These are phyloP conservation scores for Rhagoletis pomonella DNA, from an alignment of 1,140 invertebrate species.

Conservation along the genomic window DNA sequence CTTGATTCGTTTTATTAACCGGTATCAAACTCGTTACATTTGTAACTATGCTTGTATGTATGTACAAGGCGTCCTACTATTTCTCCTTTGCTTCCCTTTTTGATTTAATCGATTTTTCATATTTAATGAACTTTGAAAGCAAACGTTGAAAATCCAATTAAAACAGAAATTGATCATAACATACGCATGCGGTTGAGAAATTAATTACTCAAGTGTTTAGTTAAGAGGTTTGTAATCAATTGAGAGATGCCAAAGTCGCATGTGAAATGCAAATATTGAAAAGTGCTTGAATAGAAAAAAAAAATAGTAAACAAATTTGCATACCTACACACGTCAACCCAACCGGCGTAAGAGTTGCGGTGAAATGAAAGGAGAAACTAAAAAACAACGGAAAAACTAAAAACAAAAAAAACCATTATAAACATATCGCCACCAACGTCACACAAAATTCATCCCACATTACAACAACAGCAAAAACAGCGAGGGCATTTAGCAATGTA, in stretches of 20 bases:
- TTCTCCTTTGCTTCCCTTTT: slow-evolving; percentile 7
- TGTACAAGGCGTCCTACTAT: not conserved
- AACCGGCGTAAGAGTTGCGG: not conserved
- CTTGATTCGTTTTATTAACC: not conserved
- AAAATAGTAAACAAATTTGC: not conserved
- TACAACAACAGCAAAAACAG: no score
- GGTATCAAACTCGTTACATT: not conserved
- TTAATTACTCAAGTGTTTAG: not conserved
- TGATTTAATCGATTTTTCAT: not conserved
- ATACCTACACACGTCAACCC: not conserved
- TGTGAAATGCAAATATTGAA: not conserved
- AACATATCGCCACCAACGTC: not conserved
- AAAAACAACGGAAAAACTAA: no score
- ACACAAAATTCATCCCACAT: slow-evolving; percentile 38
- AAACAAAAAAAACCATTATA: no score
- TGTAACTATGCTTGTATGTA: not conserved
- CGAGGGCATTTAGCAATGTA: slow-evolving; percentile 13
- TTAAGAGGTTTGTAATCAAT: not conserved
- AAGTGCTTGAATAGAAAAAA: not conserved
- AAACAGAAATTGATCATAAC: not conserved
- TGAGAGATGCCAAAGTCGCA: not conserved
- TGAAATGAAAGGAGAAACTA: no score
- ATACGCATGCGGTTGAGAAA: not conserved
- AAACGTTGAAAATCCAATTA: not conserved
- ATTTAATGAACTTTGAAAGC: slow-evolving; percentile 14